Evolutionary conservation across 2,888 invertebrate genomes (phyloP), one percentile per base, ranked within the genome.

Genomic region (Acleris literana): DNA sequence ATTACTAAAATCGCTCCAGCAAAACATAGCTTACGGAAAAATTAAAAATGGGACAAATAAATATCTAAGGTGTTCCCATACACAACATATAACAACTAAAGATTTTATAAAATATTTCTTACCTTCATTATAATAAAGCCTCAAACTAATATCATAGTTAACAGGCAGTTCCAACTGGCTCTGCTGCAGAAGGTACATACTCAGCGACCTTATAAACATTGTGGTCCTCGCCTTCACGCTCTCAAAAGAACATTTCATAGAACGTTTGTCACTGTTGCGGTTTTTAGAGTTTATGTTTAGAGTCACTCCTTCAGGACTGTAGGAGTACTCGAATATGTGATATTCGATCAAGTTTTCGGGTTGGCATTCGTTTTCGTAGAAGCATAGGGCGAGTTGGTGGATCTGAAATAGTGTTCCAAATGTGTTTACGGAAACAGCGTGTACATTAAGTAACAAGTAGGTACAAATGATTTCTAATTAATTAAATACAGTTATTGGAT

Each of bases 111-210:
- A 18, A n/a, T 16, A 7, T 9, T 29, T 48, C 75, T 76, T 68
- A 91, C 90, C 79, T 18, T 88, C 83, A 72, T 90, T 89, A 66
- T 91, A 92, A 77, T 89, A 90, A 2, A 91, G 78, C 3, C 88
- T 75, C 59, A 91, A 60, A 58, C 86, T 85, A 49, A 92, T 71
- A 17, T 87, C 86, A 49, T 75, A 84, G 1, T 74, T 68, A 0
- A 73, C 63, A 0, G 85, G 81, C 69, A 83, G 63, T 4, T 72
- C 69, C 1, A 70, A 71, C 61, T 77, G 76, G 44, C 74, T 77
- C 2, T 75, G 64, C 64, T 82, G 70, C 80, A 81, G 76, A 44
- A 85, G 70, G n/a, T 83, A 79, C 46, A 87, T 71, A 58, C 80
- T 59, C 13, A 66, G 84, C 0, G 85, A 70, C 17, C 78, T 74